Conservation (phyloP, 1,140 invertebrate genomes). For the Trissolcus basalis region DNA sequence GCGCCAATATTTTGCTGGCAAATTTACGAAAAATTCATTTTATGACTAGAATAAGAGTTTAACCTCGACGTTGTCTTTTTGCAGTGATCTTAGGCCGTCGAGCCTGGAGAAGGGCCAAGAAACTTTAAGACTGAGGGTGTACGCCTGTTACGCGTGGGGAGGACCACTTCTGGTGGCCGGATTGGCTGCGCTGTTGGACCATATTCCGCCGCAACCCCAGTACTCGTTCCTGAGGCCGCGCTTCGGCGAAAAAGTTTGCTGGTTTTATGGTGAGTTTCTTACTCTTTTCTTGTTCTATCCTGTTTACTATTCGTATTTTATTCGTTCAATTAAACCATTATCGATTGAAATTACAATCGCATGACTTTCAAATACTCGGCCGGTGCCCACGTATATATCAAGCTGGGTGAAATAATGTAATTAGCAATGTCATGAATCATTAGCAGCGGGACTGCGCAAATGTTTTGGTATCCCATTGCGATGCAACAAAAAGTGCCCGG, state of each 20-base stretch:
- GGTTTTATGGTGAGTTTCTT: conserved; percentile 83
- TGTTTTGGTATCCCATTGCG: conserved; percentile 1
- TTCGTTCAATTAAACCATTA: conserved; percentile 2
- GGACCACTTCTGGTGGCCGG: conserved; percentile 84
- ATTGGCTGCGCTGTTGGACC: conserved; percentile 82
- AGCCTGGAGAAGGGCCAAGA: conserved; percentile 89
- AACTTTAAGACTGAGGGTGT: conserved; percentile 83
- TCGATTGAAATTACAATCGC: background rate
- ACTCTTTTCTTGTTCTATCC: conserved; percentile 13
- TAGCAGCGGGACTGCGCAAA: conserved; percentile 8
- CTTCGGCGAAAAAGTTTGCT: conserved; percentile 85
- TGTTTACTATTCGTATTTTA: conserved; percentile 20
- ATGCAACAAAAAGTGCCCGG: conserved; percentile 12
- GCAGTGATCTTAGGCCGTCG: conserved; percentile 87
- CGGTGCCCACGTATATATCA: too few relatives aligned
- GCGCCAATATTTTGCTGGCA: conserved; percentile 3
- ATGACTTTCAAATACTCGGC: too few relatives aligned
- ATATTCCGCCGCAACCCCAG: conserved; percentile 78
- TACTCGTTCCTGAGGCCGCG: conserved; percentile 81
- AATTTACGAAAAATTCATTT: conserved; percentile 48
- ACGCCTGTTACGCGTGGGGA: conserved; percentile 88
- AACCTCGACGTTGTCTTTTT: conserved; percentile 64
- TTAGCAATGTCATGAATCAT: conserved; percentile 19
- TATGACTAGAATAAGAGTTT: conserved; percentile 46
- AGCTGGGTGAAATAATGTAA: background rate